phyloP scores from a whole-genome alignment of 2,113 vertebrate genomes.

The Henicopernis longicauda region DNA sequence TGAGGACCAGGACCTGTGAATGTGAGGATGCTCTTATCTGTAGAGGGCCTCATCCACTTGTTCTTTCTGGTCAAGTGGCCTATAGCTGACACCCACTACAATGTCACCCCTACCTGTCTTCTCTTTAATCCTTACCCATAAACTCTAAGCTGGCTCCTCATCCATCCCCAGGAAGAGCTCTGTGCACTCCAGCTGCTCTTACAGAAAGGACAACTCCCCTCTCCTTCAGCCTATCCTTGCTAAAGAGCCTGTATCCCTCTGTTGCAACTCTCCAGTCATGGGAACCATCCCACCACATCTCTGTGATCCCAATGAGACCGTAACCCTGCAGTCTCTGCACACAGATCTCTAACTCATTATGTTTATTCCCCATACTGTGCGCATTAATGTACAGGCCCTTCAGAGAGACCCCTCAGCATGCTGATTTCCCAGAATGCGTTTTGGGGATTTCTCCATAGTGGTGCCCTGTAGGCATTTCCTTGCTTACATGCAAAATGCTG shows the following conservation, averaged over 20 bases:
- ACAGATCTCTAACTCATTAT: not conserved
- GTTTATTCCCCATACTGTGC: not conserved
- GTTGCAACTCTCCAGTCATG: not conserved
- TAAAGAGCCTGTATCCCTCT: not conserved
- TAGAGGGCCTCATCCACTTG: not conserved
- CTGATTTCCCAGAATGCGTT: not conserved
- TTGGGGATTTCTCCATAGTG: not conserved
- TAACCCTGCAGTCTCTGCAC: not conserved
- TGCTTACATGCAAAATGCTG: not conserved
- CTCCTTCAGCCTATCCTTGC: not conserved
- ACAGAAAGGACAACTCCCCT: not conserved
- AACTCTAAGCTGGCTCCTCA: not conserved
- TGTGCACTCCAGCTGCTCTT: no score
- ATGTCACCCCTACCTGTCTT: not conserved
- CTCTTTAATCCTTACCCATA: not conserved
- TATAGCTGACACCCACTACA: not conserved
- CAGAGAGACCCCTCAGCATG: not conserved
- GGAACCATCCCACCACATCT: not conserved
- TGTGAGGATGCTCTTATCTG: not conserved
- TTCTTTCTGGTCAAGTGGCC: not conserved
- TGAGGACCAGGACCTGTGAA: not conserved
- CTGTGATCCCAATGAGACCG: not conserved
- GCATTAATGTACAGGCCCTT: not conserved
- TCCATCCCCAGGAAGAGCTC: not conserved
- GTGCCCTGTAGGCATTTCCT: not conserved